Evolutionary conservation across 2,113 vertebrate species (phyloP).

Genomic region (Alces alces): DNA sequence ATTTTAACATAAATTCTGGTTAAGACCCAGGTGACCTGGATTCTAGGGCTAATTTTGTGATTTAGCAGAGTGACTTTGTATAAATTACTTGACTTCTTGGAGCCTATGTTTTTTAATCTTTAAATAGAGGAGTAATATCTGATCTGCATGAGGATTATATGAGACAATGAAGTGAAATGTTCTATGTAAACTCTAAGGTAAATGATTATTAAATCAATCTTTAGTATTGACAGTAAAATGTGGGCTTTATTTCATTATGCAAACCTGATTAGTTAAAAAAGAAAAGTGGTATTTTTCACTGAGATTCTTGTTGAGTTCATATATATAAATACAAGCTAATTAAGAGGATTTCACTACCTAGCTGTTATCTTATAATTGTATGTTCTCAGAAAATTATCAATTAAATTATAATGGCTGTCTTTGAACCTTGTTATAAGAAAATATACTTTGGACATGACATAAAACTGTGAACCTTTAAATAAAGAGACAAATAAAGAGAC

Average conservation of each 20-base stretch:
- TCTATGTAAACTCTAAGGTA: neutral
- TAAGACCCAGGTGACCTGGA: neutral
- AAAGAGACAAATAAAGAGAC: neutral
- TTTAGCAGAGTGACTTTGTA: neutral
- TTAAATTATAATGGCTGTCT: neutral
- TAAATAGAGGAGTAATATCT: neutral
- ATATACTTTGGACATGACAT: neutral
- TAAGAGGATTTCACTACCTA: neutral
- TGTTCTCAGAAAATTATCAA: neutral
- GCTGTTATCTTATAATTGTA: neutral
- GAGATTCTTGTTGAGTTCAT: neutral
- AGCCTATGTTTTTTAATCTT: neutral
- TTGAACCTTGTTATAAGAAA: conserved; percentile 5
- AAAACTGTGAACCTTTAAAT: neutral
- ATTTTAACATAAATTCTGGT: neutral
- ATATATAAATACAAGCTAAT: neutral
- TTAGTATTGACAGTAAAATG: neutral
- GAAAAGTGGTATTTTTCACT: neutral
- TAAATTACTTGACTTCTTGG: neutral
- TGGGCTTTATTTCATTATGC: neutral
- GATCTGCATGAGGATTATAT: neutral
- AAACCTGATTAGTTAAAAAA: neutral
- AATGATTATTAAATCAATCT: neutral
- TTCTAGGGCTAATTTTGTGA: neutral
- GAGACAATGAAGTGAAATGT: neutral